Evolutionary conservation across 2,113 vertebrate species (phyloP), one percentile per base, ranked within the genome.

Genomic region (Antigone vipio): DNA sequence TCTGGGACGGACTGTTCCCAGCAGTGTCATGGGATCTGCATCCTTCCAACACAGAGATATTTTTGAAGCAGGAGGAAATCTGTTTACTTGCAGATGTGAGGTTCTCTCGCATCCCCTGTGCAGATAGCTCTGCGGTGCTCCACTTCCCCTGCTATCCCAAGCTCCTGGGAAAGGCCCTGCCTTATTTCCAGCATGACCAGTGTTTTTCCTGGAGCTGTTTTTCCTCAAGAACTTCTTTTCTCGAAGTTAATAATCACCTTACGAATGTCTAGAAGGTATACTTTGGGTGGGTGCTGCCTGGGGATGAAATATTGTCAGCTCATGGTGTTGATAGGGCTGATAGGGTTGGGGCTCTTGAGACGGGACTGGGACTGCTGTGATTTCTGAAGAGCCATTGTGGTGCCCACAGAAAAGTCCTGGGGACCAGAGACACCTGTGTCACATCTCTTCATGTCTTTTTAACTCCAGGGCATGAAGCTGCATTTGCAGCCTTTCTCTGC

Each of bases 401-500:
- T 85, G 40, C 64, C 60, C 42, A 16, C 30, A 22, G 56, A 55
- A 92, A 52, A 60, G 29, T 91, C 40, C 45, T 81, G 58, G 18
- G 74, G 45, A 55, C 32, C 29, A 73, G 44, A 68, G 45, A 22
- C 72, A 44, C 63, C 60, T 52, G 27, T 40, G 72, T 68, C 59
- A 80, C n/a, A 2, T 91, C 68, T 93, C 74, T 89, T 55, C 12
- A 5, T 83, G 32, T 81, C 64, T 75, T 91, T 78, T 94, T 94
- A 15, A 78, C 79, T 77, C 71, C 92, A 99, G 99, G 99, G 85
- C 99, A 99, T 0, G 99, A 99, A 97, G 99, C 99, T 17, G 99
- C 99, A 0, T 99, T 99, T 88, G 99, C 99, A 40, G 98, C 99
- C 10, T 99, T 99, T 96, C 99, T 99, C 50, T 99, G 99, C 97